Evolutionary conservation across 2,797 vertebrate species (phyloP).

Genomic region (Acanthis flammea): DNA sequence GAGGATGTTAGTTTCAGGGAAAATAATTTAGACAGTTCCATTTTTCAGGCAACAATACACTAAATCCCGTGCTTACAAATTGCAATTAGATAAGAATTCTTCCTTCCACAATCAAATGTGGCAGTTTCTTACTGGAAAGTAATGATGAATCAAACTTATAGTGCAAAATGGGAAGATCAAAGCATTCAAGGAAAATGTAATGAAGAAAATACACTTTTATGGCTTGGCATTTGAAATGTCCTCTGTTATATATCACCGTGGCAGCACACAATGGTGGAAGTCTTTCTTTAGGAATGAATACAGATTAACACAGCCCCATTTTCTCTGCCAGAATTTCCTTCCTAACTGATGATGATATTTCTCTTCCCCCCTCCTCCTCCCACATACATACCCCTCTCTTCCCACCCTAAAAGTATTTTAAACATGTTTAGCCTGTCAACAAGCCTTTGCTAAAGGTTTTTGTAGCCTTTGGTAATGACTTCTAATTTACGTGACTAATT

Average conservation of each 20-base stretch:
- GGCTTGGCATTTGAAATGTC: slow-evolving; percentile 68
- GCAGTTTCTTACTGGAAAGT: slow-evolving; percentile 71
- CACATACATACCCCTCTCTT: neutral
- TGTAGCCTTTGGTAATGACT: slow-evolving; percentile 78
- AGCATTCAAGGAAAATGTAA: slow-evolving; percentile 59
- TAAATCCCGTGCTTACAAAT: slow-evolving; percentile 76
- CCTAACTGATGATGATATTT: slow-evolving; percentile 75
- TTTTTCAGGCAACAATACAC: slow-evolving; percentile 75
- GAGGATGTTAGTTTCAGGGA: slow-evolving; percentile 74
- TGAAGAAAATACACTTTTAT: slow-evolving; percentile 72
- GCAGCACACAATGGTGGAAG: slow-evolving; percentile 32
- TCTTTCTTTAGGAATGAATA: slow-evolving; percentile 71
- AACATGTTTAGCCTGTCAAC: slow-evolving; percentile 76
- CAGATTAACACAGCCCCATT: slow-evolving; percentile 86
- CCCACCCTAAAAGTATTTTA: slow-evolving; percentile 74
- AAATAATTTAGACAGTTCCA: slow-evolving; percentile 77
- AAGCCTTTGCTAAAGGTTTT: slow-evolving; percentile 68
- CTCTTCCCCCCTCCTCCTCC: neutral
- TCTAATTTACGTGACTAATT: slow-evolving; percentile 79
- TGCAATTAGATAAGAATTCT: slow-evolving; percentile 77
- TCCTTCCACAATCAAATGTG: slow-evolving; percentile 69
- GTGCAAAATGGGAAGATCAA: slow-evolving; percentile 63
- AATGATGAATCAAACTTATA: slow-evolving; percentile 64
- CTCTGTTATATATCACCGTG: slow-evolving; percentile 61
- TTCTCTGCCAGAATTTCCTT: slow-evolving; percentile 83